Percentiles rank a stretch among this genome's conserved stretches.
These are phyloP conservation scores for Hydropsyche tenuis DNA, from an alignment of 1,140 invertebrate genomes.

Conservation along the genomic window DNA sequence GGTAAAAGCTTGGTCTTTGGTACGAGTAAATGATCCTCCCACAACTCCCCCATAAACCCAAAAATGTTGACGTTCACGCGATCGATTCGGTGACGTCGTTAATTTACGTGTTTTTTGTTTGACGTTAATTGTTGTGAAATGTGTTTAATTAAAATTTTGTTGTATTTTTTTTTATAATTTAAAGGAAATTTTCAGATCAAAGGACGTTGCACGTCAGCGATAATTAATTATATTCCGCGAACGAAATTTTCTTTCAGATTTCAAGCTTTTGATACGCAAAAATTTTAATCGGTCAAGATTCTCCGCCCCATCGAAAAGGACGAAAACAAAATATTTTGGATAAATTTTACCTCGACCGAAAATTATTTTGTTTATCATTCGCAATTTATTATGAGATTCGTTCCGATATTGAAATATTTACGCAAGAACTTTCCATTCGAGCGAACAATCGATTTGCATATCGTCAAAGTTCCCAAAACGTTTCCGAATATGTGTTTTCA, in stretches of 20 bases:
- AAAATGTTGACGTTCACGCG: too few relatives aligned
- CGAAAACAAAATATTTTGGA: slow-evolving; percentile 6
- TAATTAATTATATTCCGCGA: slow-evolving; percentile 27
- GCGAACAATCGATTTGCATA: too few relatives aligned
- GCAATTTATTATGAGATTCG: too few relatives aligned
- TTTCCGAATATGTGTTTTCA: background rate
- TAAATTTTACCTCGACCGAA: too few relatives aligned
- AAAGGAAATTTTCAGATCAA: slow-evolving; percentile 27
- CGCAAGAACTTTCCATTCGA: too few relatives aligned
- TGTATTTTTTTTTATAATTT: background rate
- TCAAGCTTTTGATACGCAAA: background rate
- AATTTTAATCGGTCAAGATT: slow-evolving; percentile 21
- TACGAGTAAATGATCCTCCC: background rate
- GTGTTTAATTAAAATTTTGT: background rate
- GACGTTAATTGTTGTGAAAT: background rate
- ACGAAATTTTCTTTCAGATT: slow-evolving; percentile 26
- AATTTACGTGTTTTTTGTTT: too few relatives aligned
- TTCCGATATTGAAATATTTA: too few relatives aligned
- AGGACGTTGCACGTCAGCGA: background rate
- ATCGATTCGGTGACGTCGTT: too few relatives aligned
- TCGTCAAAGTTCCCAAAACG: too few relatives aligned
- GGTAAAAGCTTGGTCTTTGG: slow-evolving; percentile 66
- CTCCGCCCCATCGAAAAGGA: background rate
- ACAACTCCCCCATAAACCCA: too few relatives aligned
- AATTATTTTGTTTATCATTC: too few relatives aligned